Evolutionary conservation across 2,113 vertebrate genomes (phyloP).

Genomic region (Amphiprion percula): DNA sequence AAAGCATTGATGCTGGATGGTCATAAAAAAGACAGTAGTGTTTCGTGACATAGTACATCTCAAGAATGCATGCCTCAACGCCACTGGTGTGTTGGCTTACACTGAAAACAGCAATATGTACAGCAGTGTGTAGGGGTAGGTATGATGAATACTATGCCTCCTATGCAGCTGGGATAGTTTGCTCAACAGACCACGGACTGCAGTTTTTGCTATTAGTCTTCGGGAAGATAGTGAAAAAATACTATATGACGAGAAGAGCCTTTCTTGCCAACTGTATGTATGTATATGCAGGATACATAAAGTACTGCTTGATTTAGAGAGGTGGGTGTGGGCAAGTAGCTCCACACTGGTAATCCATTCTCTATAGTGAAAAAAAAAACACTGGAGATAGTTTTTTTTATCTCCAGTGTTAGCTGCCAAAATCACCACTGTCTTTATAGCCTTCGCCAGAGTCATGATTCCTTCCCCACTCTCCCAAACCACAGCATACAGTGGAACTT

Average conservation of each 20-base stretch:
- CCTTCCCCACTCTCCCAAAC: conserved; percentile 29
- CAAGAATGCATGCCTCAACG: background rate
- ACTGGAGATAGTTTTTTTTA: background rate
- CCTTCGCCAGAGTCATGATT: conserved; percentile 36
- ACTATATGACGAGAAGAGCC: background rate
- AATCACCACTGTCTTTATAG: conserved; percentile 11
- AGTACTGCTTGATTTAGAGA: too few species aligned
- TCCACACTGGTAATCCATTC: conserved; percentile 1
- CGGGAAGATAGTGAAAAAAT: too few species aligned
- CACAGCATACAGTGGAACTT: conserved; percentile 42
- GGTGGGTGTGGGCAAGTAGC: too few species aligned
- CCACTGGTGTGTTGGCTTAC: conserved; percentile 6
- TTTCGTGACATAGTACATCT: conserved; percentile 18
- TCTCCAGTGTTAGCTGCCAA: background rate
- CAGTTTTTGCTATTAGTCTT: too few species aligned
- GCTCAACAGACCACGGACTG: background rate
- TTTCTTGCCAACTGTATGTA: too few species aligned
- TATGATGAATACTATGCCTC: conserved; percentile 1
- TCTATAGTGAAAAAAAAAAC: conserved; percentile 1
- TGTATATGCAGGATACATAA: background rate
- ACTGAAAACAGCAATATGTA: conserved; percentile 8
- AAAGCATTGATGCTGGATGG: conserved; percentile 4
- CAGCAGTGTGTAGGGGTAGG: background rate
- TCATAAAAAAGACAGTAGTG: conserved; percentile 15
- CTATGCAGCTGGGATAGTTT: background rate